A percentile compares a stretch with the other conserved stretches of the same genome.
Conservation (phyloP, 2,113 vertebrate species). For the Ciconia maguari region DNA sequence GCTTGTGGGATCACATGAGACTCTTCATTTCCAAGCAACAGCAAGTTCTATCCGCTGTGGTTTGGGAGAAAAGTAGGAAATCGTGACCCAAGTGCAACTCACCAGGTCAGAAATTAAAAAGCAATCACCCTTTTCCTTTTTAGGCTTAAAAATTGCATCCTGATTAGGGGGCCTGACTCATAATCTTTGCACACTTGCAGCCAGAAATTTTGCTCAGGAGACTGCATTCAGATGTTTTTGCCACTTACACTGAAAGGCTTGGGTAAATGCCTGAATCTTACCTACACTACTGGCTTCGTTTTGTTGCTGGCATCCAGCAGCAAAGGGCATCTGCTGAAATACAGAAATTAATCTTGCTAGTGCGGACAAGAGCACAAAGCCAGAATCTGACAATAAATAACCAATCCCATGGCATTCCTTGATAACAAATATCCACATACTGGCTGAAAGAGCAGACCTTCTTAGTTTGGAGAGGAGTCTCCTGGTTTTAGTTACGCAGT, state of each 20-base stretch:
- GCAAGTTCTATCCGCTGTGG: not conserved
- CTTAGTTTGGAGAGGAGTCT: not conserved
- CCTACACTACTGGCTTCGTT: not conserved
- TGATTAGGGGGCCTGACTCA: not conserved
- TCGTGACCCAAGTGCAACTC: not conserved
- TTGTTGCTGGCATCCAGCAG: not conserved
- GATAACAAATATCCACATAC: not conserved
- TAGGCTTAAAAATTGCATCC: not conserved
- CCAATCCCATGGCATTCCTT: not conserved
- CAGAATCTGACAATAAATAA: not conserved
- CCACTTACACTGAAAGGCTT: not conserved
- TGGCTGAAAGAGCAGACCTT: not conserved
- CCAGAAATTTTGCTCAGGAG: not conserved
- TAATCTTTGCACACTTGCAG: not conserved
- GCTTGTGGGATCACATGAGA: accelerated
- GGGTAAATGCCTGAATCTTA: not conserved
- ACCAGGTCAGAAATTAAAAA: constrained; percentile 11
- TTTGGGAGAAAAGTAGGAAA: constrained; percentile 3
- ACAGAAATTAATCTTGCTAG: not conserved
- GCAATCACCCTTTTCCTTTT: not conserved
- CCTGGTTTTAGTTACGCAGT: not conserved
- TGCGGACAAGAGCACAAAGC: not conserved
- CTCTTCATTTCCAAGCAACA: not conserved
- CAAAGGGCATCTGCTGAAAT: not conserved
- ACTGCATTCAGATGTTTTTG: not conserved